A percentile compares a stretch with the other conserved stretches of the same genome.
phyloP scores from a whole-genome alignment of 2,113 vertebrate species.

The Amblyopsis rosae region DNA sequence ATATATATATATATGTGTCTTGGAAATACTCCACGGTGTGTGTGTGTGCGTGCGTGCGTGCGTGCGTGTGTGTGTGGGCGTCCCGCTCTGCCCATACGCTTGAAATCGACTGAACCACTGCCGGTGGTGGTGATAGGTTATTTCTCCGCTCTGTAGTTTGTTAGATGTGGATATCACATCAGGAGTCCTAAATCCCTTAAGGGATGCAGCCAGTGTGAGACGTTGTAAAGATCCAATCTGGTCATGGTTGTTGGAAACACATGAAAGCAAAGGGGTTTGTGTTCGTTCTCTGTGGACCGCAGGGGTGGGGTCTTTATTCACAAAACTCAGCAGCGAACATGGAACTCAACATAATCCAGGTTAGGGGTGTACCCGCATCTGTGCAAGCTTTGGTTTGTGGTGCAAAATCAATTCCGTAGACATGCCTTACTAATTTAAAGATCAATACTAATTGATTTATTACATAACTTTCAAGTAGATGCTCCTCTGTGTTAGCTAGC shows the following conservation, averaged over 20 bases:
- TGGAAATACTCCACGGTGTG: constrained; percentile 10
- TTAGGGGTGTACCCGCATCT: background rate
- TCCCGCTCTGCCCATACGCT: background rate
- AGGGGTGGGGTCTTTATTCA: background rate
- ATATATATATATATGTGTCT: constrained; percentile 27
- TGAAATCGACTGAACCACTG: too few relatives aligned
- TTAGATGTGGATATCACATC: constrained; percentile 43
- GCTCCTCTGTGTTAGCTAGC: background rate
- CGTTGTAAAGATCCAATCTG: background rate
- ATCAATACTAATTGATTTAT: too few relatives aligned
- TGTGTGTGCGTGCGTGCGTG: constrained; percentile 12
- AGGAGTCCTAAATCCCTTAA: background rate
- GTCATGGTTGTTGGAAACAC: background rate
- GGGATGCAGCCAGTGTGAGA: background rate
- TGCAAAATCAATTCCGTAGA: too few relatives aligned
- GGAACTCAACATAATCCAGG: background rate
- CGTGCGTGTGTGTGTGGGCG: constrained; percentile 7
- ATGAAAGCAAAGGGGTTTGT: constrained; percentile 10
- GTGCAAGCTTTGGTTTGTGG: too few relatives aligned
- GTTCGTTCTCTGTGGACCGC: constrained; percentile 3
- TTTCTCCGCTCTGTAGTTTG: constrained; percentile 25
- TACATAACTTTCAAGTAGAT: too few relatives aligned
- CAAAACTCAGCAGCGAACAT: too few relatives aligned
- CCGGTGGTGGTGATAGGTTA: too few relatives aligned
- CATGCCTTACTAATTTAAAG: too few relatives aligned